Evolutionary conservation across 2,113 vertebrate species (phyloP), one percentile per base, ranked within the genome.

Genomic region (Apeltes quadracus): DNA sequence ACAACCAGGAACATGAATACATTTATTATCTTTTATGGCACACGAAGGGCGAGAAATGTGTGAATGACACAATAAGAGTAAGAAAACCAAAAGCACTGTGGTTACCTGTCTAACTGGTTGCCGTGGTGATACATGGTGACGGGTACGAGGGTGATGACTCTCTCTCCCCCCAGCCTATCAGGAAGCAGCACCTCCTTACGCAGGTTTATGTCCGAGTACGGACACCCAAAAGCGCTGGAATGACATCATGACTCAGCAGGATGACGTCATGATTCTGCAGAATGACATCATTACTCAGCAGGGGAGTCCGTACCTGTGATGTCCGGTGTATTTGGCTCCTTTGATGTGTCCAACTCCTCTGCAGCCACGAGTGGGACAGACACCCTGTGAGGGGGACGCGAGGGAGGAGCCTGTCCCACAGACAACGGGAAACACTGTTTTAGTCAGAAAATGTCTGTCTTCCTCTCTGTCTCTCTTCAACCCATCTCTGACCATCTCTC

Each of bases 201-300:
- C 84, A 92, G 77, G 68, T 95, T 95, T 12, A 91, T 93, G 36
- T 95, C 94, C 0, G 94, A 95, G 72, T 95, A 95, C 0, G 94
- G 94, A 84, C 94, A 95, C 32, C 94, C 94, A n/a, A 95, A 95
- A 85, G 93, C 92, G 92, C 93, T 94, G 23, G 38, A 48, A 12
- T 7, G 32, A 34, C 32, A 34, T 34, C 16, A 20, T 12, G 48
- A 62, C 12, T 43, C 46, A 23, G 44, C 50, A 51, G 0, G 12
- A 1, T 23, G 16, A 59, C 20, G 1, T n/a, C 3, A 25, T 0
- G 29, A 70, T n/a, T 44, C 20, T 12, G 38, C 18, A 22, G 6
- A 14, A 0, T 7, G 5, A 18, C 23, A 4, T 7, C 6, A 3
- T 14, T 36, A 61, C 18, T 54, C 46, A 15, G 18, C 11, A 25